Conservation (phyloP, 2,113 vertebrate genomes). For the Strix uralensis region DNA sequence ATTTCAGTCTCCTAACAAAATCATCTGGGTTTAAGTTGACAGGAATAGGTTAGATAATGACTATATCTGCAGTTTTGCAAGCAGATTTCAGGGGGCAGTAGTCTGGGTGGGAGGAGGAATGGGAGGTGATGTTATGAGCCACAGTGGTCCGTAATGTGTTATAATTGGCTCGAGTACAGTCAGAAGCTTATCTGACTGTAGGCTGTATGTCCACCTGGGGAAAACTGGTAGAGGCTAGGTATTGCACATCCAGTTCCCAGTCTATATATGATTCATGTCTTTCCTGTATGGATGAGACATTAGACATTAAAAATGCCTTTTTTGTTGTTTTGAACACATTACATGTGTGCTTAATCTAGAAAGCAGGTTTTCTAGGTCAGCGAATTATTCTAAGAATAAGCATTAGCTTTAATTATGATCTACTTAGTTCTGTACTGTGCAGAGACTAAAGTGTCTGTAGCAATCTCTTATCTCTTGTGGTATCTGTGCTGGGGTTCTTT, state of each 20-base stretch:
- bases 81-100: background rate
- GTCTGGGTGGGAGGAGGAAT: background rate
- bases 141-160: background rate
- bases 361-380: constrained; percentile 12
- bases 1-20: background rate
- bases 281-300: background rate
- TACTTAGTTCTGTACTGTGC: background rate
- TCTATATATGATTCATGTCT: background rate
- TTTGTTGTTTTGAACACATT: background rate
- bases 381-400: background rate
- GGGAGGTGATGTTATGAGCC: background rate
- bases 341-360: background rate
- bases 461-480: constrained; percentile 5
- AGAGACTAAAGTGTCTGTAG: background rate
- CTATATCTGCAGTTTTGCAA: background rate
- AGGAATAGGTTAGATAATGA: background rate
- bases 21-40: background rate
- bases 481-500: background rate
- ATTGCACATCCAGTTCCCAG: background rate
- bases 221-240: background rate
- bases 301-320: background rate
- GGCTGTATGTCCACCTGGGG: background rate
- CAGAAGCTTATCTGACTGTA: background rate
- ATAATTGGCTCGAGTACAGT: fast-evolving
- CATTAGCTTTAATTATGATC: constrained; percentile 35